Evolutionary conservation across 2,888 invertebrate species (phyloP), one percentile per base, ranked within the genome.

Genomic region (Diloba caeruleocephala): DNA sequence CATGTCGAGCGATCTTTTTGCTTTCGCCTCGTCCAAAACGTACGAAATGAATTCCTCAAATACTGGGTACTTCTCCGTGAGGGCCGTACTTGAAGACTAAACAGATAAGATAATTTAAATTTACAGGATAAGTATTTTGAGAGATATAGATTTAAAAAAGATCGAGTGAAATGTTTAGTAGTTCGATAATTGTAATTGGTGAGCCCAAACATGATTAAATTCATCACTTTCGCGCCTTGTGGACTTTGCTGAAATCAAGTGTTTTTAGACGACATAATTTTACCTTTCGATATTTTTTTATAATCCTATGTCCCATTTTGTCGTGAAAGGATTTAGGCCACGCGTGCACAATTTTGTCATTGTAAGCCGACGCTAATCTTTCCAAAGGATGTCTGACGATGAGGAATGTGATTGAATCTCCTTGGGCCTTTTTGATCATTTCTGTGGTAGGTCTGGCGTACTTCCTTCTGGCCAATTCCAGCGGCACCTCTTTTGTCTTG

Each of bases 321-420:
- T 96, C 96, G 75, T 97, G 97, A 78, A 96, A 95, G 13, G 97
- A 97, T 82, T 97, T 96, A 0, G 97, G 97, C 85, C 97, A 94
- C 34, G 97, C 96, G 79, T 96, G 96, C 54, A 97, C 96, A 71
- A 98, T 95, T 91, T 97, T 97, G 84, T 97, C 97, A 73, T 97
- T 95, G 84, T 97, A 97, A 44, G 97, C 97, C 42, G 97, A 97
- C 49, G 97, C 94, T 58, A 97, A 92, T 61, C 92, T 94, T 84
- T 97, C 97, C 68, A 97, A 94, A 1, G 97, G 97, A 90, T 97
- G 97, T 66, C 97, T 94, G 5, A 96, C 97, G 63, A 97, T 97
- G 60, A 97, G 93, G 86, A 97, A 97, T 54, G 97, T 96, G 69
- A 96, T 94, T 45, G 97, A 97, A 81, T 96, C 95, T 70, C 95